phyloP scores from a whole-genome alignment of 2,797 vertebrate species.

The Acropternis orthonyx region DNA sequence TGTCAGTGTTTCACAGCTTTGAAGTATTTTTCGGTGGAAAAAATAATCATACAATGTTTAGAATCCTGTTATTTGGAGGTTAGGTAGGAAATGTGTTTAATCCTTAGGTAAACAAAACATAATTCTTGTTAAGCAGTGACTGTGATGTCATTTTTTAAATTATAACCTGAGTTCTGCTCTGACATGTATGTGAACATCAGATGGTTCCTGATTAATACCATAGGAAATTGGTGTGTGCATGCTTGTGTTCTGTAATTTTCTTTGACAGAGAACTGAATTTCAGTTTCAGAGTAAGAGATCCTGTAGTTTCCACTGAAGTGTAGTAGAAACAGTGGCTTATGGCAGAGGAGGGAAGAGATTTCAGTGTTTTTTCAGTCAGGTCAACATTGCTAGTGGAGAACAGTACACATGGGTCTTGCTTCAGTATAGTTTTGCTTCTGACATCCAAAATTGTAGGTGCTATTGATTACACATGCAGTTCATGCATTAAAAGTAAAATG shows the following conservation, averaged over 20 bases:
- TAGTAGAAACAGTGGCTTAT: neutral
- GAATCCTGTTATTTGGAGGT: neutral
- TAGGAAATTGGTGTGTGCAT: neutral
- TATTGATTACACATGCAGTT: neutral
- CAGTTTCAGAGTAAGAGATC: neutral
- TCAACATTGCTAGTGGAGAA: neutral
- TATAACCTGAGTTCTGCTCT: neutral
- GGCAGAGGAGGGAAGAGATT: accelerated
- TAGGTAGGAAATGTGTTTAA: neutral
- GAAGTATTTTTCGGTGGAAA: neutral
- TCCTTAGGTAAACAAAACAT: neutral
- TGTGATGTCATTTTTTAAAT: neutral
- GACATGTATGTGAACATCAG: neutral
- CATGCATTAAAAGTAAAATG: neutral
- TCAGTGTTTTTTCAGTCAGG: neutral
- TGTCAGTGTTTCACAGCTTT: neutral
- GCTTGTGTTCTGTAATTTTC: neutral
- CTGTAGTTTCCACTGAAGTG: neutral
- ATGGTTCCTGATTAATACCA: neutral
- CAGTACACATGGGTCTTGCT: neutral
- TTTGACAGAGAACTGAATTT: neutral
- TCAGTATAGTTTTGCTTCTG: neutral
- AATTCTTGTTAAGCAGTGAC: neutral
- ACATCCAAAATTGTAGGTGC: neutral
- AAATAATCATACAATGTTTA: neutral